Evolutionary conservation across 2,113 vertebrate genomes (phyloP), one percentile per base, ranked within the genome.

Genomic region (Xiphophorus maculatus): DNA sequence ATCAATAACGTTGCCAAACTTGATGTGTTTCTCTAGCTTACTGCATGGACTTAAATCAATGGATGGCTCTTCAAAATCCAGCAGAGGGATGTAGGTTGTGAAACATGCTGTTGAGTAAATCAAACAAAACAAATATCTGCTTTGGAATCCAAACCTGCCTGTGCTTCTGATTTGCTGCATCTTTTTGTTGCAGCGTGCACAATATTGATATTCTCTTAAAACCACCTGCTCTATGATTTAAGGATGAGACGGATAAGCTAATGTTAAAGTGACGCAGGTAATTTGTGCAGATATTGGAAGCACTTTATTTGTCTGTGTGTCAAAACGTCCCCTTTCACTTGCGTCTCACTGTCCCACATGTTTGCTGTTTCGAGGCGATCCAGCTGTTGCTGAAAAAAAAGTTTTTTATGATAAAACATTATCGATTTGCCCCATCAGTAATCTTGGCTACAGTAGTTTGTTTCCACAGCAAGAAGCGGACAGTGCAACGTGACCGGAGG

Each of bases 331-430:
- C 71, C 71, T 32, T 87, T 84, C 80, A 66, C 87, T 85, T 77
- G 64, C 73, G 68, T 82, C 80, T 25, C 73, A 89, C 83, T 80
- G 73, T 90, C 86, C 82, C 82, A 8, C 12, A n/a, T 73, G 73
- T 70, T 79, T 72, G 68, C 77, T 79, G 65, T 83, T 77, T 77
- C 71, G 85, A 88, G 77, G 80, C 82, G 63, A 69, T 80, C 81
- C 73, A 61, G 85, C 82, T 79, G 82, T 78, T 84, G 84, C 86
- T 86, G 86, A 91, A 74, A 66, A 58, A 90, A 3, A 14, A 14
- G 10, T 87, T 92, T 92, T 93, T 92, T 85, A 89, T 90, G 91
- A 93, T 95, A 91, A 92, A 93, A 93, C 91, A 91, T 93, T 94
- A 95, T 94, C 92, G 91, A 94, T 91, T 93, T 74, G 66, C 66